Conservation (phyloP, 64 coral and sea anemone genomes). For the Dendronephthya gigantea region DNA sequence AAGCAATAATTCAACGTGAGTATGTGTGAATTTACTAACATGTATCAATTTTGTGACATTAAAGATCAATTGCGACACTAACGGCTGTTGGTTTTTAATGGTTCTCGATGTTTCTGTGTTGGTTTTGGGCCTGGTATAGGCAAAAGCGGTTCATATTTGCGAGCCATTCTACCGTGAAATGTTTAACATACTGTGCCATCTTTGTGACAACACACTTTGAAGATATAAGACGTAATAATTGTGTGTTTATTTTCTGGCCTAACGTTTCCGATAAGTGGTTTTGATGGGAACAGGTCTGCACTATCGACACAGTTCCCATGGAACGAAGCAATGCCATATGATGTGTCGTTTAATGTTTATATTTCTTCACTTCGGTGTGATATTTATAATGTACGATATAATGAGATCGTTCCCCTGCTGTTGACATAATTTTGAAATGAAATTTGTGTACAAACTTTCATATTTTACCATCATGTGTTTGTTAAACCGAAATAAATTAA, state of each 20-base stretch:
- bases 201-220: not conserved
- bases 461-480: no score
- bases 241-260: not conserved
- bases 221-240: not conserved
- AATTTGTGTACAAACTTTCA: no score
- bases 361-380: no score
- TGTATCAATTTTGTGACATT: not conserved
- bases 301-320: no score
- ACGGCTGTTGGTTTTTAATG: not conserved
- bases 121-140: not conserved
- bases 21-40: not conserved
- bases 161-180: not conserved
- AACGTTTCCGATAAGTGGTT: not conserved
- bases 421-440: no score
- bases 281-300: no score
- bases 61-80: not conserved
- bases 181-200: not conserved
- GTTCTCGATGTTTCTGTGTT: not conserved
- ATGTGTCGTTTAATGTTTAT: no score
- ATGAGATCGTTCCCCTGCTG: no score
- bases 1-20: not conserved
- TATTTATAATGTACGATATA: no score
- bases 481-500: no score
- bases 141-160: not conserved
- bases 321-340: no score